A percentile compares a stretch with the other conserved stretches of the same genome.
These are phyloP conservation scores for Lapara coniferarum DNA, from an alignment of 2,888 invertebrate genomes.

Conservation along the genomic window DNA sequence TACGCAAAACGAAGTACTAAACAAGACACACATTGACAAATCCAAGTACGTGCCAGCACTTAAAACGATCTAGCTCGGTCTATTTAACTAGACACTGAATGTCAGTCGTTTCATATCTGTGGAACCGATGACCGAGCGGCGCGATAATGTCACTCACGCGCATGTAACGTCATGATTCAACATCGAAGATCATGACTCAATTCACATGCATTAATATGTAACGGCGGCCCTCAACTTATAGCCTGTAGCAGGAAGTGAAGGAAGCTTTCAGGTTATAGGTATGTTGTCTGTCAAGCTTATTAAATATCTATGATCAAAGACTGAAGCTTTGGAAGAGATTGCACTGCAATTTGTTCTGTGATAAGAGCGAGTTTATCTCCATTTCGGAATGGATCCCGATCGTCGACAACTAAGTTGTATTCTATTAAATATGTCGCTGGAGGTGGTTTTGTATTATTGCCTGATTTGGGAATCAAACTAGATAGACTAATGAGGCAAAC, in stretches of 20 bases:
- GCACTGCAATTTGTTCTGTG: no score
- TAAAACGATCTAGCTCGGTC: constrained; percentile 29
- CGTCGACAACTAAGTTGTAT: no score
- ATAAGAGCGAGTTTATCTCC: no score
- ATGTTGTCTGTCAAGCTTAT: no score
- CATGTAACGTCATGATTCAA: constrained; percentile 45
- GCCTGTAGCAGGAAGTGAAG: constrained; percentile 3
- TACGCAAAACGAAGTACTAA: constrained; percentile 1
- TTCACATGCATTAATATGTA: constrained; percentile 38
- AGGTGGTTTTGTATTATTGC: no score
- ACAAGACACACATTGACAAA: constrained; percentile 26
- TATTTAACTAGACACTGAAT: constrained; percentile 31
- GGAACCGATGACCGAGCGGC: constrained; percentile 36
- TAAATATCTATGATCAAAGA: no score
- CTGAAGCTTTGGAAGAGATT: no score
- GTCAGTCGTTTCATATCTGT: constrained; percentile 27
- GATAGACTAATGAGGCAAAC: no score
- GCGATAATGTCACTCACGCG: constrained; percentile 55
- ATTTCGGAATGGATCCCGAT: no score
- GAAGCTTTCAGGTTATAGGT: not conserved
- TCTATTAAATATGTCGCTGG: no score
- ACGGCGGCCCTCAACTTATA: constrained; percentile 25
- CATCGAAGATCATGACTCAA: constrained; percentile 45
- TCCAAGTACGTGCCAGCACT: constrained; percentile 23
- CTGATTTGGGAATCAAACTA: no score